Percentiles rank a stretch among this genome's conserved stretches.
phyloP scores from a whole-genome alignment of 2,797 vertebrate genomes.

The Pangasius mekongensis region DNA sequence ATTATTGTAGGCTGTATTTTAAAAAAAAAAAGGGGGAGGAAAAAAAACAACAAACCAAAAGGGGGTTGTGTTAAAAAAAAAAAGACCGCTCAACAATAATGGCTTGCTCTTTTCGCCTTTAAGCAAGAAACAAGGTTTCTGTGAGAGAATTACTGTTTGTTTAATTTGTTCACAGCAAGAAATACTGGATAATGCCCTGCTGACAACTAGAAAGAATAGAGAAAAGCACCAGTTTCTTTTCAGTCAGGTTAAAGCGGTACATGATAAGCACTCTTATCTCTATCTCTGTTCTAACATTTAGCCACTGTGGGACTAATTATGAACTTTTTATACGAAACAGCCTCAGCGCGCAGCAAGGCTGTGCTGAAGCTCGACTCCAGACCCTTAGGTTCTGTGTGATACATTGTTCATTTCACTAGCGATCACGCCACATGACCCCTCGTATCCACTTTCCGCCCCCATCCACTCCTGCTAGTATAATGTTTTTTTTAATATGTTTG shows the following conservation, averaged over 20 bases:
- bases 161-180: slow-evolving; percentile 50
- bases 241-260: slow-evolving; percentile 76
- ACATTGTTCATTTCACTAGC: slow-evolving; percentile 87
- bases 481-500: slow-evolving; percentile 62
- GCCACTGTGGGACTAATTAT: slow-evolving; percentile 99
- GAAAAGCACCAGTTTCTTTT: slow-evolving; percentile 44
- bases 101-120: slow-evolving; percentile 55
- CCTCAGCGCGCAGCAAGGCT: slow-evolving; percentile 80
- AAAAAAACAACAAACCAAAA: neutral
- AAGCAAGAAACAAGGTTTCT: slow-evolving; percentile 31
- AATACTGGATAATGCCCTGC: slow-evolving; percentile 49
- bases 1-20: slow-evolving; percentile 70
- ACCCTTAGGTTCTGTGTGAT: slow-evolving; percentile 93
- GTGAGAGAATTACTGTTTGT: slow-evolving; percentile 50
- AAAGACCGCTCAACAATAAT: slow-evolving; percentile 59
- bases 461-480: slow-evolving; percentile 53
- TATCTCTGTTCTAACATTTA: slow-evolving; percentile 81
- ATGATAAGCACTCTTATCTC: slow-evolving; percentile 80
- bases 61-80: slow-evolving; percentile 32
- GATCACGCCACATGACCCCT: slow-evolving; percentile 76
- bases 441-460: slow-evolving; percentile 57
- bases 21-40: slow-evolving; percentile 48
- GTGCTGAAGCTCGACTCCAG: slow-evolving; percentile 84
- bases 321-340: slow-evolving; percentile 88
- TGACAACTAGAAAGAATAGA: slow-evolving; percentile 37